phyloP scores from a whole-genome alignment of 2,797 vertebrate species.

The Halcyon badia region DNA sequence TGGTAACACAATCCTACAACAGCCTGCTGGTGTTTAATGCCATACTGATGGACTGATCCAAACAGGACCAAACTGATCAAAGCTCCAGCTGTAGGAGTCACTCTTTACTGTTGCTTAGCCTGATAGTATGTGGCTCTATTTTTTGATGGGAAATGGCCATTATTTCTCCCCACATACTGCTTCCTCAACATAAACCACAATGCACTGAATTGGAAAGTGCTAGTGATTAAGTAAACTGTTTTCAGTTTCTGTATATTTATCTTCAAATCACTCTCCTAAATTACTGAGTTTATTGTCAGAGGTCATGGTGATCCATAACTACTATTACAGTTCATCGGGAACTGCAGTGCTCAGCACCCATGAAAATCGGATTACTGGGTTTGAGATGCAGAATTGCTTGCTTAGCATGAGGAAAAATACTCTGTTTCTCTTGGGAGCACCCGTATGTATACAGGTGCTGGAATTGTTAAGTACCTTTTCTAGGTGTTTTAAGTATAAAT shows the following conservation, averaged over 20 bases:
- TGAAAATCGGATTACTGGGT: background rate
- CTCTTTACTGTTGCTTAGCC: background rate
- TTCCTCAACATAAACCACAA: background rate
- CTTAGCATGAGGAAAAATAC: background rate
- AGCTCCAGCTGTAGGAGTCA: background rate
- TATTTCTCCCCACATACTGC: background rate
- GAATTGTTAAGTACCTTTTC: background rate
- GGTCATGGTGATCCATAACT: background rate
- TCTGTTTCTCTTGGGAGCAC: background rate
- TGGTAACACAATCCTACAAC: background rate
- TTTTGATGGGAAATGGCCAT: background rate
- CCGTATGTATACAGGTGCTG: background rate
- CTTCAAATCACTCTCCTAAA: background rate
- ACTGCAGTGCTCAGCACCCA: background rate
- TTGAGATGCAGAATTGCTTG: background rate
- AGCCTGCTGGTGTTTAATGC: background rate
- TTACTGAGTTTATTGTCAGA: background rate
- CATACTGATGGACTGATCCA: background rate
- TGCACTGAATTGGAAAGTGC: background rate
- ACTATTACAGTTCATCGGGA: accelerated
- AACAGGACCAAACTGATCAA: background rate
- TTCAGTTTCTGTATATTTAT: background rate
- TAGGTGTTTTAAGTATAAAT: background rate
- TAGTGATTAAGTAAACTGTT: background rate
- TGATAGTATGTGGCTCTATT: background rate